Conservation (phyloP, 2,888 invertebrate genomes). For the Bombyx huttoni region DNA sequence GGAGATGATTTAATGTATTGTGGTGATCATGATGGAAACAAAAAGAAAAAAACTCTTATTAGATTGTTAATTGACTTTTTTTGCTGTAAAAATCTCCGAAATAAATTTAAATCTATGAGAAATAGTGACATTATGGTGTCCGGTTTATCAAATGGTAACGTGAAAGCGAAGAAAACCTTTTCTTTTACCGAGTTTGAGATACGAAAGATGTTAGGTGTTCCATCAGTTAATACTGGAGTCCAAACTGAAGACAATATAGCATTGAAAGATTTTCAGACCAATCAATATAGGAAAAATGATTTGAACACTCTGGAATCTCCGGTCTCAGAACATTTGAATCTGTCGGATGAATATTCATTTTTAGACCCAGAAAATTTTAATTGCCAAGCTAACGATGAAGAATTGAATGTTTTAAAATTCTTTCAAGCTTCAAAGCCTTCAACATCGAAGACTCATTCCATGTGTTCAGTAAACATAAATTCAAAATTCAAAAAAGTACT, state of each 20-base stretch:
- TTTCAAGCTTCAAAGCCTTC: conserved; percentile 21
- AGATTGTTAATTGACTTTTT: conserved; percentile 3
- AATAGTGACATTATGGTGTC: conserved; percentile 5
- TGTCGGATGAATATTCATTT: neutral
- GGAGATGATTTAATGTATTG: conserved; percentile 15
- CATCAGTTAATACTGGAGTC: conserved; percentile 14
- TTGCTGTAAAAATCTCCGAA: conserved; percentile 11
- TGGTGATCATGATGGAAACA: neutral
- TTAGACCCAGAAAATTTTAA: neutral
- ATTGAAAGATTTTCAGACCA: conserved; percentile 10
- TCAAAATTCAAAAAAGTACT: neutral
- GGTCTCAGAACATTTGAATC: neutral
- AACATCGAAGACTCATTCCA: conserved; percentile 1
- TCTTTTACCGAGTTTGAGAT: conserved; percentile 44
- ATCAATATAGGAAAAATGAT: conserved; percentile 1
- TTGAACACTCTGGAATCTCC: neutral
- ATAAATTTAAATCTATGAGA: conserved; percentile 9
- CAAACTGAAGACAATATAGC: conserved; percentile 51
- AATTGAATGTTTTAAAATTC: conserved; percentile 36
- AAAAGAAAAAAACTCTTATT: neutral
- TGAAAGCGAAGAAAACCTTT: conserved; percentile 14
- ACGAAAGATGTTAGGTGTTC: conserved; percentile 18
- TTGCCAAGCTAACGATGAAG: conserved; percentile 15
- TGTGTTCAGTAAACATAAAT: conserved; percentile 3
- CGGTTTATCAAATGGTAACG: conserved; percentile 2